Conservation (phyloP, 2,888 invertebrate genomes). For the Drosophila neonasuta region DNA sequence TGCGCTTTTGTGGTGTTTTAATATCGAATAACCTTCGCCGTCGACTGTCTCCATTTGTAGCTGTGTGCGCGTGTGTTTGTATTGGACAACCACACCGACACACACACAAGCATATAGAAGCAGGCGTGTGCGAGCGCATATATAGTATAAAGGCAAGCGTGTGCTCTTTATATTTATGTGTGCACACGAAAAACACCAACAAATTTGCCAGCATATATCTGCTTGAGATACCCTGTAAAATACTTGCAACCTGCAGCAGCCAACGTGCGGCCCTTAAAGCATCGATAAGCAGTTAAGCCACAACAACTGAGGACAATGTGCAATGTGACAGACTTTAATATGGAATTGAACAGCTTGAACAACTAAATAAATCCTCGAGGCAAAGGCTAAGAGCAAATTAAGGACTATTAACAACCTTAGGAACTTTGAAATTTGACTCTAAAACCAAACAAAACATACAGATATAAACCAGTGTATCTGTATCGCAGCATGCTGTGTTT, state of each 20-base stretch:
- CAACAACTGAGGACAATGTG: neutral
- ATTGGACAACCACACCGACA: slow-evolving; percentile 17
- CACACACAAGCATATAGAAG: neutral
- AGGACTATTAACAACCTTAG: slow-evolving; percentile 15
- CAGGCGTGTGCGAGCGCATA: slow-evolving; percentile 5
- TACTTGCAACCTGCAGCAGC: neutral
- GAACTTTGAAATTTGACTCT: slow-evolving; percentile 18
- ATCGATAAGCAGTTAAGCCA: neutral
- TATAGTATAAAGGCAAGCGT: neutral
- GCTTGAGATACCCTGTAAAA: slow-evolving; percentile 2
- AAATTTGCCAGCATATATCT: slow-evolving; percentile 8
- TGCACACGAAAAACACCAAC: slow-evolving; percentile 25
- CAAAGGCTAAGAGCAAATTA: neutral
- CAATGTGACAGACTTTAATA: neutral
- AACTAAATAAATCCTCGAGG: neutral
- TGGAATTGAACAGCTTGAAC: neutral
- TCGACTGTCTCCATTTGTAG: slow-evolving; percentile 43
- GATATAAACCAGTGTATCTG: neutral
- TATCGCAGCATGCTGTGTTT: neutral
- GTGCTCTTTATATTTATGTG: slow-evolving; percentile 8
- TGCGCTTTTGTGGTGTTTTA: slow-evolving; percentile 71
- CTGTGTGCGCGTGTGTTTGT: slow-evolving; percentile 21
- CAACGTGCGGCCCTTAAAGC: neutral
- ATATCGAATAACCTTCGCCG: slow-evolving; percentile 57
- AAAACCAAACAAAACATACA: slow-evolving; percentile 4